Conservation (phyloP, 1,140 invertebrate species). For the Drosophila mojavensis region DNA sequence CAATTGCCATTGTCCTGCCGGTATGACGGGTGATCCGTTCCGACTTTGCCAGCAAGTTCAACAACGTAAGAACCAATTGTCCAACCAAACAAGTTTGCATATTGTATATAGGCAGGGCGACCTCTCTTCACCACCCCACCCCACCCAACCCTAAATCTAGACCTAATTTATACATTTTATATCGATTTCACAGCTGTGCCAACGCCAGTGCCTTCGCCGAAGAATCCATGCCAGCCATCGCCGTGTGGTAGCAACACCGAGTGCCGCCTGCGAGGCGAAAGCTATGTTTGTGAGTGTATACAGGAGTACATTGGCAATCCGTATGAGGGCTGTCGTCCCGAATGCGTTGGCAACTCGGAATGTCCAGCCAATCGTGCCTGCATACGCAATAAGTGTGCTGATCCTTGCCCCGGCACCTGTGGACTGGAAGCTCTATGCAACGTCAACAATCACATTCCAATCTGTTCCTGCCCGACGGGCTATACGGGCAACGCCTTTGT, state of each 20-base stretch:
- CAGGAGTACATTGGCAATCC: constrained; percentile 86
- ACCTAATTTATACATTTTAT: background rate
- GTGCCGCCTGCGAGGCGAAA: constrained; percentile 85
- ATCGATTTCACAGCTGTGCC: constrained; percentile 81
- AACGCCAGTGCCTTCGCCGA: constrained; percentile 84
- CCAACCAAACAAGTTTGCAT: constrained; percentile 83
- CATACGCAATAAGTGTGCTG: constrained; percentile 86
- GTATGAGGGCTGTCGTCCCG: constrained; percentile 86
- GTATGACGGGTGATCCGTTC: constrained; percentile 90
- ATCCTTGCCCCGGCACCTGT: constrained; percentile 86
- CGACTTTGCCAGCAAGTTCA: constrained; percentile 84
- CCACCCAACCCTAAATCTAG: background rate
- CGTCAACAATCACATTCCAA: constrained; percentile 88
- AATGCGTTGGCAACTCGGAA: constrained; percentile 87
- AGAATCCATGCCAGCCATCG: constrained; percentile 85
- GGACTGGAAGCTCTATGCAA: constrained; percentile 87
- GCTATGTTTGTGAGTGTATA: constrained; percentile 85
- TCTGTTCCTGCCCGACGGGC: constrained; percentile 87
- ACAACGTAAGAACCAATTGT: constrained; percentile 75
- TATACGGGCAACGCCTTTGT: constrained; percentile 91
- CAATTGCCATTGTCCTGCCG: constrained; percentile 88
- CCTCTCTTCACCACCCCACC: background rate
- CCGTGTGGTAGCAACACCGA: constrained; percentile 87
- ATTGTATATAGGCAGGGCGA: constrained; percentile 69
- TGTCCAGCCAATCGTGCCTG: constrained; percentile 86